A percentile compares a stretch with the other conserved stretches of the same genome.
These are phyloP conservation scores for Raphicerus campestris DNA, from an alignment of 2,113 vertebrate genomes.

Conservation along the genomic window DNA sequence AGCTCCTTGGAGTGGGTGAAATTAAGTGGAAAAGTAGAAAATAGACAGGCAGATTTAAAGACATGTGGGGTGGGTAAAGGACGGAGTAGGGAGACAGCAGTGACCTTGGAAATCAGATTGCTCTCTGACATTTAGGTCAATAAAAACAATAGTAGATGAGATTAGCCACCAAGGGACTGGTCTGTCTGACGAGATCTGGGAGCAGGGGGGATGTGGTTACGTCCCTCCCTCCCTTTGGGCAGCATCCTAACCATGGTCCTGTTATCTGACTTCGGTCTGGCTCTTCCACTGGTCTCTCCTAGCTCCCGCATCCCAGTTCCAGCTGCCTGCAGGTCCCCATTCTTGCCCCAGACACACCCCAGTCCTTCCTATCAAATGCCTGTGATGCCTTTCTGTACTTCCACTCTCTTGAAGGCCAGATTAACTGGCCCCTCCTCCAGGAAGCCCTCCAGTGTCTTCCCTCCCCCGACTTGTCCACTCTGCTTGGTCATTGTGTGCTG, in stretches of 20 bases:
- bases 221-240: neutral
- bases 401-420: neutral
- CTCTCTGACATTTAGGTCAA: neutral
- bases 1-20: neutral
- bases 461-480: neutral
- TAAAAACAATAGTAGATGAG: neutral
- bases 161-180: neutral
- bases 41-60: neutral
- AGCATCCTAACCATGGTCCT: neutral
- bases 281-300: neutral
- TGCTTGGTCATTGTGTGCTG: neutral
- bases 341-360: neutral
- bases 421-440: neutral
- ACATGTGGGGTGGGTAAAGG: fast-evolving
- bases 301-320: fast-evolving
- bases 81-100: fast-evolving
- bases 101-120: neutral
- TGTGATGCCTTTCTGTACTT: neutral
- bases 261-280: neutral
- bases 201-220: fast-evolving
- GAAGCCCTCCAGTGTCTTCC: neutral
- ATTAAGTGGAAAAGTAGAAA: neutral
- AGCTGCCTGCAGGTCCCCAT: neutral
- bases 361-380: neutral
- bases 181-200: neutral